Evolutionary conservation across 2,888 invertebrate species (phyloP).

Genomic region (Aricia artaxerxes): DNA sequence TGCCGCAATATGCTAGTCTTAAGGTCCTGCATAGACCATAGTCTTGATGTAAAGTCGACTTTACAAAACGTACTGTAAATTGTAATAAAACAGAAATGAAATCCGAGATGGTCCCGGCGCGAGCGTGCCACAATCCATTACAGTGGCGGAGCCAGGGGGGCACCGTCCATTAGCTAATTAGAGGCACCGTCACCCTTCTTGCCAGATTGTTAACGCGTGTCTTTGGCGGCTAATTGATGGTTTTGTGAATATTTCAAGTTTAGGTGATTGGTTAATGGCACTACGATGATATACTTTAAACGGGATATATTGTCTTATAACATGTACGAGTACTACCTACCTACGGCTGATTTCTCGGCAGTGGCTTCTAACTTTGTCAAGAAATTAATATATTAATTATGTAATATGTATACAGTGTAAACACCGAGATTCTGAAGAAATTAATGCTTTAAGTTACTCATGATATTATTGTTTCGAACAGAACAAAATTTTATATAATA

Average conservation of each 20-base stretch:
- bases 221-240: slow-evolving; percentile 70
- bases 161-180: slow-evolving; percentile 76
- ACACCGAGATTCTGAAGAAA: no score
- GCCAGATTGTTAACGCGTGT: slow-evolving; percentile 69
- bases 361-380: no score
- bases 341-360: no score
- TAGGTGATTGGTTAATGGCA: neutral
- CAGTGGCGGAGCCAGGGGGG: slow-evolving; percentile 45
- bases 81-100: slow-evolving; percentile 46
- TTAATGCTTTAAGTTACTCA: no score
- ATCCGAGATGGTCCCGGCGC: slow-evolving; percentile 63
- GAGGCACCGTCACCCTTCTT: slow-evolving; percentile 67
- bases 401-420: no score
- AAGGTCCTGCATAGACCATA: no score
- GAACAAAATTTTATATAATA: no score
- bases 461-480: no score
- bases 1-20: neutral
- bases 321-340: no score
- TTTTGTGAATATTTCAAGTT: slow-evolving; percentile 33
- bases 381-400: no score
- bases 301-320: no score
- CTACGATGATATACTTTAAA: neutral
- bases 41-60: neutral
- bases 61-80: slow-evolving; percentile 35
- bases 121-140: slow-evolving; percentile 77